phyloP scores from a whole-genome alignment of 2,113 vertebrate genomes.

The Tachycineta bicolor region DNA sequence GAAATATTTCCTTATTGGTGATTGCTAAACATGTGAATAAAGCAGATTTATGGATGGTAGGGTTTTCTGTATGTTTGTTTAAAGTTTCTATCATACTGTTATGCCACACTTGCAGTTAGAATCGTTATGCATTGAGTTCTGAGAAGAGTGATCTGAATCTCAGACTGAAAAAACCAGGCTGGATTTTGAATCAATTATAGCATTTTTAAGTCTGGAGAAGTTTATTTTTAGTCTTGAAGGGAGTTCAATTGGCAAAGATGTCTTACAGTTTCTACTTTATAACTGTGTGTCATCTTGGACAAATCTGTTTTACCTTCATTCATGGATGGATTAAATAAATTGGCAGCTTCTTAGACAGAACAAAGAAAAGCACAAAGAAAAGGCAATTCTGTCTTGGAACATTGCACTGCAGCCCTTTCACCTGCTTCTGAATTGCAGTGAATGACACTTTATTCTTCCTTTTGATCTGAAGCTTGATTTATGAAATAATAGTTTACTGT shows the following conservation, averaged over 20 bases:
- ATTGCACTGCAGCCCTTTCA: neutral
- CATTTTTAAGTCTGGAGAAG: neutral
- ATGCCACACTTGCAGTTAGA: neutral
- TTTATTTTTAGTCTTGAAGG: conserved; percentile 14
- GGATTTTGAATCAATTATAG: conserved; percentile 11
- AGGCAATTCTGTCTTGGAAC: conserved; percentile 7
- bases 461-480: conserved; percentile 29
- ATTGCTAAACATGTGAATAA: neutral
- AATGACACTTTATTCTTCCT: conserved; percentile 1
- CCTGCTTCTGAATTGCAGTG: neutral
- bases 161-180: neutral
- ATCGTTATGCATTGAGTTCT: neutral
- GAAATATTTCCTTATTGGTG: neutral
- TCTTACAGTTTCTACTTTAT: neutral
- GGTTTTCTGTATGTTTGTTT: neutral
- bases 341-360: neutral
- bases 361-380: neutral
- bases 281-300: neutral
- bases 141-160: neutral
- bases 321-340: neutral
- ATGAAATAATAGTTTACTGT: neutral
- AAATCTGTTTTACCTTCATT: conserved; percentile 23
- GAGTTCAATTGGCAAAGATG: neutral
- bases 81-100: neutral
- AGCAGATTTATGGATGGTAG: neutral